phyloP scores from a whole-genome alignment of 2,888 invertebrate species.

The Cordilura impudica region DNA sequence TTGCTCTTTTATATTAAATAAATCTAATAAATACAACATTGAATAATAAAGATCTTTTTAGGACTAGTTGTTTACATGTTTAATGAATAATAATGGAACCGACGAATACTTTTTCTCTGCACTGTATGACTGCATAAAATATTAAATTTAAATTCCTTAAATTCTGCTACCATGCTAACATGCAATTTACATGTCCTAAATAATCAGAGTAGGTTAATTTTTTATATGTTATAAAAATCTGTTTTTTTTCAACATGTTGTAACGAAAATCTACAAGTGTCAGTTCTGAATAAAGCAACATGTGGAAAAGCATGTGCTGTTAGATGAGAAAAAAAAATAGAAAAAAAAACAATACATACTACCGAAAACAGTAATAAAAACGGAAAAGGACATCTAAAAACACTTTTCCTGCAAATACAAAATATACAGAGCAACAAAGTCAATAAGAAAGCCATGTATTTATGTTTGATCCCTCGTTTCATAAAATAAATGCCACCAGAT shows the following conservation, averaged over 20 bases:
- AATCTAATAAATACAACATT: too few relatives aligned
- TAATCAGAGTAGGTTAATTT: neutral
- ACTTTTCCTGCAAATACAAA: neutral
- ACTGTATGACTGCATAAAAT: too few relatives aligned
- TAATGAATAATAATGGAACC: too few relatives aligned
- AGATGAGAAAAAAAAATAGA: neutral
- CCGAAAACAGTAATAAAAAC: neutral
- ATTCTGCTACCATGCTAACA: neutral
- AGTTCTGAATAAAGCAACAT: slow-evolving; percentile 47
- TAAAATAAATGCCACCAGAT: neutral
- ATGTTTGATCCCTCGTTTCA: neutral
- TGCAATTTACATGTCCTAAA: neutral
- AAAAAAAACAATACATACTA: neutral
- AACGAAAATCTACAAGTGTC: slow-evolving; percentile 52
- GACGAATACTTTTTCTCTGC: too few relatives aligned
- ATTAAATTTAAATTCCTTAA: neutral
- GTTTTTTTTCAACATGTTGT: neutral
- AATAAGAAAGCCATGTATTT: neutral
- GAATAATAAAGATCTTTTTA: too few relatives aligned
- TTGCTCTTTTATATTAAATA: too few relatives aligned
- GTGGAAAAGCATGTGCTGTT: slow-evolving; percentile 47
- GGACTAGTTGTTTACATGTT: too few relatives aligned
- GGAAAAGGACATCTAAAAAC: neutral
- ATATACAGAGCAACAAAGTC: neutral
- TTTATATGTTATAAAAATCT: neutral